These are phyloP conservation scores for Bucco capensis DNA, from an alignment of 2,113 vertebrate species.

Conservation along the genomic window DNA sequence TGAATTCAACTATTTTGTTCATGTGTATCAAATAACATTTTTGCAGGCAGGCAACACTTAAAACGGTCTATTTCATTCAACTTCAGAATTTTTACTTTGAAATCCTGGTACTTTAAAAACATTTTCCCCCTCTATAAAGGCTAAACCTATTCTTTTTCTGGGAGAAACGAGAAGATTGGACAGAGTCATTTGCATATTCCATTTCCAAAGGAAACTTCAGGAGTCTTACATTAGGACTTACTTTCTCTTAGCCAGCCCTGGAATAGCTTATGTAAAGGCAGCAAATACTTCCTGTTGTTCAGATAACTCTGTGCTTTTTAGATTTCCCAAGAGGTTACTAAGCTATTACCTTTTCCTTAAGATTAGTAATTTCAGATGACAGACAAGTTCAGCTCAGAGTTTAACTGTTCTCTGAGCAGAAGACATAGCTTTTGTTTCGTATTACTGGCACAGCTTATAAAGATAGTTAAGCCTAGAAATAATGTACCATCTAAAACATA, in stretches of 20 bases:
- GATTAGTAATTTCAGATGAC: not conserved
- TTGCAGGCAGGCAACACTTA: not conserved
- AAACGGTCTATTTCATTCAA: not conserved
- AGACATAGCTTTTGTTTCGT: not conserved
- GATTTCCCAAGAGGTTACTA: not conserved
- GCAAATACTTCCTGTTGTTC: not conserved
- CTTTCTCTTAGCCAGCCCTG: not conserved
- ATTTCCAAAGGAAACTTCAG: not conserved
- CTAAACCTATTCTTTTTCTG: not conserved
- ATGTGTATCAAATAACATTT: not conserved
- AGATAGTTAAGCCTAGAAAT: not conserved
- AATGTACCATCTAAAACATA: not conserved
- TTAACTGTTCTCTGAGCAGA: not conserved
- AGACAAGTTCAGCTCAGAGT: not conserved
- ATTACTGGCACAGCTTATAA: not conserved
- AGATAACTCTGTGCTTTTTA: not conserved
- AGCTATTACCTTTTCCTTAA: not conserved
- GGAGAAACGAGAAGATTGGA: not conserved
- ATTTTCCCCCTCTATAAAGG: not conserved
- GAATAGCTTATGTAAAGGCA: not conserved
- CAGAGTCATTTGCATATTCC: not conserved
- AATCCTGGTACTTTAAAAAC: accelerated
- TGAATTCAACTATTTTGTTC: not conserved
- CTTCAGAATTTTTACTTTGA: not conserved
- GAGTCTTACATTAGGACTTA: not conserved